Evolutionary conservation across 2,888 invertebrate genomes (phyloP), one percentile per base, ranked within the genome.

Genomic region (Ramazzottius varieornatus): DNA sequence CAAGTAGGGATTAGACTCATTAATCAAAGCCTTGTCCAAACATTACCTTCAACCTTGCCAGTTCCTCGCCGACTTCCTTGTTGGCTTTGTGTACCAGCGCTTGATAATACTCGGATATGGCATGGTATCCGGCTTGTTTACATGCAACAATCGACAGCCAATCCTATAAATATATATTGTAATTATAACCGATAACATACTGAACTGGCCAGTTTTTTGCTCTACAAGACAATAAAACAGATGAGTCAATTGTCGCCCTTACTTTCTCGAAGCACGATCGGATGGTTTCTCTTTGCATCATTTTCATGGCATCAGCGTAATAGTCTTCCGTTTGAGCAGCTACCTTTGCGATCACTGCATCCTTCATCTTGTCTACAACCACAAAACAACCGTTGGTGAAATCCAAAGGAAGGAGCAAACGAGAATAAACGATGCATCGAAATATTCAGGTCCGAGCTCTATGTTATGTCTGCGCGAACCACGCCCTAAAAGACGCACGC

Each of bases 321-420:
- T 92, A 81, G 75, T 96, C 96, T 73, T 92, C 92, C 72, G 86
- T 85, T 75, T 92, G 91, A 67, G 86, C 83, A 70, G 90, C 87
- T 70, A 98, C 81, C 79, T 88, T 93, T 13, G 93, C 92, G 70
- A 93, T 82, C 71, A 91, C 84, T 67, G 82, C 82, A 73, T 92
- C 89, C 77, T 94, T 98, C 93, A 94, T 94, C 71, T 84, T 84
- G 77, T 93, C 91, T 86, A 77, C 65, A 75, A 72, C 34, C 46
- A 64, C 2, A 16, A 8, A 24, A 63, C 34, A 33, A 29, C 33
- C n/a, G 40, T 24, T 33, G 24, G 40, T 68, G 33, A 2, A 40
- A 64, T 16, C 32, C 29, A 64, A 20, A 13, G 29, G 63, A 64
- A 20, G 32, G 63, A 63, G n/a, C n/a, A n/a, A n/a, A n/a, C n/a